A percentile compares a stretch with the other conserved stretches of the same genome.
phyloP scores from a whole-genome alignment of 1,140 invertebrate species.

The Ceratitis capitata region DNA sequence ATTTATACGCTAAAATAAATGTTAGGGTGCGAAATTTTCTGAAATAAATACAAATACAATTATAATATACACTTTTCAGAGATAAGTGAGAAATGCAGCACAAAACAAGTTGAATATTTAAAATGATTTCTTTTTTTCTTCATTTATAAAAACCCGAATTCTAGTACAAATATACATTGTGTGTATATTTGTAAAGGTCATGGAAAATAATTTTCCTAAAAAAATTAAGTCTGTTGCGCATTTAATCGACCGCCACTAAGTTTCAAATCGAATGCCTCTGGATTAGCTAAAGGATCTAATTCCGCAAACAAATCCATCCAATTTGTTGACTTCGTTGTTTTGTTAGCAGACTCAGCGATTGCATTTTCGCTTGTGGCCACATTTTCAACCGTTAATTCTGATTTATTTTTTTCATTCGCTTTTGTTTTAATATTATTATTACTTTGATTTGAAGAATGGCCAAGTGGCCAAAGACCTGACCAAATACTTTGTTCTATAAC shows the following conservation, averaged over 20 bases:
- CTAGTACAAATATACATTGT: background rate
- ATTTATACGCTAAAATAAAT: background rate
- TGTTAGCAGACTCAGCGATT: background rate
- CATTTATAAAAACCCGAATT: too few species aligned
- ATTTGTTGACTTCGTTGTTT: slow-evolving; percentile 54
- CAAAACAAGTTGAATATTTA: background rate
- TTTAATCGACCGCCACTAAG: slow-evolving; percentile 59
- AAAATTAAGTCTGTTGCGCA: slow-evolving; percentile 58
- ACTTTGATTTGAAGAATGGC: background rate
- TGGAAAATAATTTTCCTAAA: background rate
- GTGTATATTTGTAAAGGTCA: background rate
- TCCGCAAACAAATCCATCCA: slow-evolving; percentile 96
- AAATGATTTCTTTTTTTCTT: background rate
- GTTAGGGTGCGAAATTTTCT: background rate
- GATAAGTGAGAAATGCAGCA: background rate
- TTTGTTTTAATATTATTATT: background rate
- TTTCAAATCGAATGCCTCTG: slow-evolving; percentile 66
- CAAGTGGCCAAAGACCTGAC: slow-evolving; percentile 2
- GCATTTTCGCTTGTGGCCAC: slow-evolving; percentile 38
- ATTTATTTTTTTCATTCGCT: background rate
- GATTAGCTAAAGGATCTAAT: slow-evolving; percentile 89
- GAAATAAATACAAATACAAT: background rate
- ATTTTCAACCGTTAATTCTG: background rate
- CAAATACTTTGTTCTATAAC: background rate
- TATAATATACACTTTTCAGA: background rate